A percentile compares a stretch with the other conserved stretches of the same genome.
phyloP scores from a whole-genome alignment of 2,797 vertebrate species.

The Takifugu rubripes region DNA sequence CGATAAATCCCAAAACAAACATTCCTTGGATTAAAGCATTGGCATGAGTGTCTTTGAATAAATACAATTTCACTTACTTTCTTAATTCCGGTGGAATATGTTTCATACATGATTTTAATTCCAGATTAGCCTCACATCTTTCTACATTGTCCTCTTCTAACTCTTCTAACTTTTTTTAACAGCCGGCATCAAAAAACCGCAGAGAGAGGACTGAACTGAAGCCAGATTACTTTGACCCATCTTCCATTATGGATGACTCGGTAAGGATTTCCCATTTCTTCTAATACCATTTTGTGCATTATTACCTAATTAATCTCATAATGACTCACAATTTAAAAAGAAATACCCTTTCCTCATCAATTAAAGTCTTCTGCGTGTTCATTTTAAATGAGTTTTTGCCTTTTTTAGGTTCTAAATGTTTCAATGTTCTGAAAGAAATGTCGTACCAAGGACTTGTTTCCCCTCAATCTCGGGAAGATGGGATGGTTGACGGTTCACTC shows the following conservation, averaged over 20 bases:
- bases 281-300: not conserved
- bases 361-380: not conserved
- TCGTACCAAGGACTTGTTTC: no score
- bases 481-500: slow-evolving; percentile 32
- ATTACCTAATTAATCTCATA: not conserved
- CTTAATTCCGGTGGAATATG: no score
- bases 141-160: slow-evolving; percentile 22
- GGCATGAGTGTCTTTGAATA: no score
- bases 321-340: no score
- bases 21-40: not conserved
- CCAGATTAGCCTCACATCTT: no score
- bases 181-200: slow-evolving; percentile 96
- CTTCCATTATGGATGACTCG: slow-evolving; percentile 98
- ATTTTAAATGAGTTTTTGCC: not conserved
- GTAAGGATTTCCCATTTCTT: slow-evolving; percentile 69
- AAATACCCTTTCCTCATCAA: no score
- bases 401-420: slow-evolving; percentile 90
- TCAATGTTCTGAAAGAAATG: slow-evolving; percentile 89
- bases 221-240: slow-evolving; percentile 96
- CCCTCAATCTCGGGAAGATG: slow-evolving; percentile 14
- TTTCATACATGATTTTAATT: no score
- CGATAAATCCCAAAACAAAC: not conserved
- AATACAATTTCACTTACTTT: no score
- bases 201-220: slow-evolving; percentile 94
- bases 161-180: slow-evolving; percentile 37